These are phyloP conservation scores for Alces alces DNA, from an alignment of 2,113 vertebrate genomes.

Conservation along the genomic window DNA sequence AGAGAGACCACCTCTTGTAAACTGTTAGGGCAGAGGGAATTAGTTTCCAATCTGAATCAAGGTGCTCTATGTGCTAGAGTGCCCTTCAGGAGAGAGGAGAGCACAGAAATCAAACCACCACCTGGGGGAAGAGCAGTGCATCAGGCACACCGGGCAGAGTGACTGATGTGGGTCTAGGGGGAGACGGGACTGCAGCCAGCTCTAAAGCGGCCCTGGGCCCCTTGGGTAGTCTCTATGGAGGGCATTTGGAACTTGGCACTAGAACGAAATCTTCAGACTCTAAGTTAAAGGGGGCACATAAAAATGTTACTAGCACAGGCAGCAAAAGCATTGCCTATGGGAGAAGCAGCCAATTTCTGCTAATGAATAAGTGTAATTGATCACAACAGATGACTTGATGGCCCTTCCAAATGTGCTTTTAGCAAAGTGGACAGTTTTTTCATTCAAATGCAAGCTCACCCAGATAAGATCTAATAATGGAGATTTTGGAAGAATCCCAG, in stretches of 20 bases:
- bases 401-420: slow-evolving; percentile 69
- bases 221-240: not conserved
- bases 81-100: not conserved
- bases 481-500: slow-evolving; percentile 72
- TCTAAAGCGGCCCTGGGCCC: not conserved
- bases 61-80: not conserved
- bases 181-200: not conserved
- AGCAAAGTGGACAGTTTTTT: slow-evolving; percentile 69
- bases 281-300: slow-evolving; percentile 46
- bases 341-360: slow-evolving; percentile 52
- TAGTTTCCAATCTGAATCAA: not conserved
- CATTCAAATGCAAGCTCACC: slow-evolving; percentile 64
- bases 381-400: slow-evolving; percentile 67
- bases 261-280: slow-evolving; percentile 7
- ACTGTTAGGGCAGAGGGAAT: not conserved
- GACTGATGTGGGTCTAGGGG: not conserved
- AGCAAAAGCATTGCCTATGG: slow-evolving; percentile 48
- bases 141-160: not conserved
- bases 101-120: not conserved
- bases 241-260: slow-evolving; percentile 37
- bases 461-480: slow-evolving; percentile 71
- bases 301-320: slow-evolving; percentile 38
- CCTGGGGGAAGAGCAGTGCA: not conserved
- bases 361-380: slow-evolving; percentile 74
- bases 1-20: not conserved